phyloP scores from a whole-genome alignment of 2,797 vertebrate species.

The Gambelia wislizenii region DNA sequence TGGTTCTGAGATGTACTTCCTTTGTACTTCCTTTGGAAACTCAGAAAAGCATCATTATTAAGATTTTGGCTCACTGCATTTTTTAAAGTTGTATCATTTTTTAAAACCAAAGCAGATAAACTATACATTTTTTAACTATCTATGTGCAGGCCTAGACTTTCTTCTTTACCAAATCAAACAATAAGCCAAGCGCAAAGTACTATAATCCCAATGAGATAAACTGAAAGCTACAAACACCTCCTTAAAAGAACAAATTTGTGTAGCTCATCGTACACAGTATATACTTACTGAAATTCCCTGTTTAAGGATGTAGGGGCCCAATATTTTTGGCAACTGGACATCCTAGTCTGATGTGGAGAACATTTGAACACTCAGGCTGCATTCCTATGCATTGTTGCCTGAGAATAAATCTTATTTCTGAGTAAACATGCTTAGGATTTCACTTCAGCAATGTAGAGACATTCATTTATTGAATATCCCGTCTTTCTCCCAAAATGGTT shows the following conservation, averaged over 20 bases:
- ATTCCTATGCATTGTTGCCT: background rate
- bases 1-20: background rate
- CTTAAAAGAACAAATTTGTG: background rate
- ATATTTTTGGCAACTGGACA: background rate
- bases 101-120: background rate
- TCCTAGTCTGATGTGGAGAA: background rate
- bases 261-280: background rate
- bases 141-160: background rate
- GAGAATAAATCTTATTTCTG: background rate
- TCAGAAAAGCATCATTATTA: background rate
- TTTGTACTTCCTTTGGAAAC: conserved; percentile 7
- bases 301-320: background rate
- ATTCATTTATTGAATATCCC: too few relatives aligned
- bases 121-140: background rate
- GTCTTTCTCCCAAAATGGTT: too few relatives aligned
- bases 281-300: background rate
- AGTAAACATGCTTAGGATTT: background rate
- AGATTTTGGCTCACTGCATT: background rate
- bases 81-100: background rate
- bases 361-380: background rate
- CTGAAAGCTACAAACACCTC: background rate
- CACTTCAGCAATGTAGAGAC: background rate
- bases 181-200: background rate
- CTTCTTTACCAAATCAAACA: background rate
- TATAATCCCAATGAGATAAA: background rate